phyloP scores from a whole-genome alignment of 2,113 vertebrate genomes.

The Andinoacara biseriatus region DNA sequence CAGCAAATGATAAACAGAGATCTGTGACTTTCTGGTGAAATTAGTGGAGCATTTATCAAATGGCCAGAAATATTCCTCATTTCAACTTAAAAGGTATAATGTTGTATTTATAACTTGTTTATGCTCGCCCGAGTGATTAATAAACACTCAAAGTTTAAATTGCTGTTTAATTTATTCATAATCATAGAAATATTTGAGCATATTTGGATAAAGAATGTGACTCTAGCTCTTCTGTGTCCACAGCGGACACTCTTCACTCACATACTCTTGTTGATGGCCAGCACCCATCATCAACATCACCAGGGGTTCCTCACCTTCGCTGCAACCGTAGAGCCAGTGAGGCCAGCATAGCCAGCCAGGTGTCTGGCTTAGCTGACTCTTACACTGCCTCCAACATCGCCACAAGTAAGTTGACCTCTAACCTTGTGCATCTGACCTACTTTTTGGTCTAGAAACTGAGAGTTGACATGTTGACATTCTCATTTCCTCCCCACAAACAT shows the following conservation, averaged over 20 bases:
- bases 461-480: constrained; percentile 47
- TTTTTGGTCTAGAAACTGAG: constrained; percentile 31
- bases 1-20: neutral
- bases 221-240: constrained; percentile 15
- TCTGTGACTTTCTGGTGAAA: neutral
- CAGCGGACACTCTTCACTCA: constrained; percentile 78
- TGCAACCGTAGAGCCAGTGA: constrained; percentile 88
- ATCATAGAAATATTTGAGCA: neutral
- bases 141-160: neutral
- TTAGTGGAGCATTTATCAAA: neutral
- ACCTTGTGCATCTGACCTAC: neutral
- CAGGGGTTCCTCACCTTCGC: constrained; percentile 81
- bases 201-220: neutral
- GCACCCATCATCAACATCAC: constrained; percentile 81
- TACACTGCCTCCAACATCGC: constrained; percentile 93
- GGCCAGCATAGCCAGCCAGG: constrained; percentile 96
- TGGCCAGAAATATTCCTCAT: neutral
- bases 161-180: neutral
- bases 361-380: constrained; percentile 91
- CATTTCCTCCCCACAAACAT: constrained; percentile 52
- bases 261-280: constrained; percentile 75
- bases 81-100: neutral
- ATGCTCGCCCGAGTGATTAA: neutral
- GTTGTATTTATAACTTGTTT: neutral
- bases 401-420: constrained; percentile 87